Evolutionary conservation across 2,797 vertebrate genomes (phyloP), one percentile per base, ranked within the genome.

Genomic region (Clarias fuscus): DNA sequence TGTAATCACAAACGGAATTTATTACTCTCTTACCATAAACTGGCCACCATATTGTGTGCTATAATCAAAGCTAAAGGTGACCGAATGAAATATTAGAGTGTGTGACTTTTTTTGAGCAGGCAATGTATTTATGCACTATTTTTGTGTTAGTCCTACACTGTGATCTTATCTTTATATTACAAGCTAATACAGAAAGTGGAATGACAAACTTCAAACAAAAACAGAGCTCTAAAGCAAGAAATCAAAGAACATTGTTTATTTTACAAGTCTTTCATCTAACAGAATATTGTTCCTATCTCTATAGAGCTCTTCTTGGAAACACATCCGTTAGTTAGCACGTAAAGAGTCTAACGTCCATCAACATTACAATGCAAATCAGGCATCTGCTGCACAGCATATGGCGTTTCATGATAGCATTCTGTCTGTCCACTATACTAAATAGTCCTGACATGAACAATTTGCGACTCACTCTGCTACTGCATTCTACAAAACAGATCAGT

Each of bases 391-490:
- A 68, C 33, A 72, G 75, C 58, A 14, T 59, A 20, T 43, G 15
- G 77, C 73, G 70, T 84, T 86, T 84, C 70, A 76, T 70, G 56
- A 58, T 68, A 40, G 56, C 37, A 70, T 72, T 88, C 75, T 37
- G 62, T 82, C 68, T 13, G 78, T 87, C 84, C 83, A 59, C 84
- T 80, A 85, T 53, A 6, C 70, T 79, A 85, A 77, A 67, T 84
- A 79, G 62, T 84, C 64, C 81, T 88, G 86, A 87, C 88, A 86
- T 71, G 40, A 88, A 17, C 43, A 83, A 85, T 87, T 88, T 87
- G 81, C 14, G 56, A 33, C 75, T 82, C 67, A 73, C 85, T 86
- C 70, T 67, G 75, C 81, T 59, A 61, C 84, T 85, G 15, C 14
- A 8, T 88, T 84, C 82, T 48, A 75, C 48, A 20, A 84, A 89